These are phyloP conservation scores for Spheniscus mendiculus DNA, from an alignment of 2,113 vertebrate genomes.

Conservation along the genomic window DNA sequence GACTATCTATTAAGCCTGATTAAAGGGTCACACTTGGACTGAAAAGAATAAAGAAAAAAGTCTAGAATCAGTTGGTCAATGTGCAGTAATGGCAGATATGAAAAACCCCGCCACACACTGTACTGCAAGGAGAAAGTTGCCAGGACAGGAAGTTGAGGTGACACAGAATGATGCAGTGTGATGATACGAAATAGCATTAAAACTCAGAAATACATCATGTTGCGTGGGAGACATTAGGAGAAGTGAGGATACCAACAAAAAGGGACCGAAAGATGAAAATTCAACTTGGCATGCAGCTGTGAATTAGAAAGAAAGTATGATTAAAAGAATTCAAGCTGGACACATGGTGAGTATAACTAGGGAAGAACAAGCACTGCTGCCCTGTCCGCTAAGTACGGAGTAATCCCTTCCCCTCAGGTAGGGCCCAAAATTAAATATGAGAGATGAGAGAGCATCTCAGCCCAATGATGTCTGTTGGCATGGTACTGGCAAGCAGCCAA, in stretches of 20 bases:
- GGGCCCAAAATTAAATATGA: not conserved
- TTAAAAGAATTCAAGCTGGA: not conserved
- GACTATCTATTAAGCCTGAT: not conserved
- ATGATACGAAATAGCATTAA: not conserved
- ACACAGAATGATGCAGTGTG: not conserved
- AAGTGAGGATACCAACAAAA: not conserved
- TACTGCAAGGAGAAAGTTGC: not conserved
- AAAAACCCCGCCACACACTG: not conserved
- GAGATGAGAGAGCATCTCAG: not conserved
- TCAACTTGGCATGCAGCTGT: not conserved
- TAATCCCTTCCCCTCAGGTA: not conserved
- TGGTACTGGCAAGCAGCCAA: not conserved
- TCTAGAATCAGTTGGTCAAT: not conserved
- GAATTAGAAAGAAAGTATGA: not conserved
- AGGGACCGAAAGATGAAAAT: not conserved
- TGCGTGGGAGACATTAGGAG: not conserved
- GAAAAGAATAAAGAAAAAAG: not conserved
- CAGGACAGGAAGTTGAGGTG: not conserved
- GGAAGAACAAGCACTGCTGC: not conserved
- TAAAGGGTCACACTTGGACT: not conserved
- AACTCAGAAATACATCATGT: not conserved
- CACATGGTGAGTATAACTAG: not conserved
- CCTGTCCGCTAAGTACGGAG: not conserved
- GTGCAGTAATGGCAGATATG: not conserved
- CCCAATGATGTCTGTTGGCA: not conserved